Evolutionary conservation across 2,888 invertebrate genomes (phyloP).

Genomic region (Pardosa pseudoannulata): DNA sequence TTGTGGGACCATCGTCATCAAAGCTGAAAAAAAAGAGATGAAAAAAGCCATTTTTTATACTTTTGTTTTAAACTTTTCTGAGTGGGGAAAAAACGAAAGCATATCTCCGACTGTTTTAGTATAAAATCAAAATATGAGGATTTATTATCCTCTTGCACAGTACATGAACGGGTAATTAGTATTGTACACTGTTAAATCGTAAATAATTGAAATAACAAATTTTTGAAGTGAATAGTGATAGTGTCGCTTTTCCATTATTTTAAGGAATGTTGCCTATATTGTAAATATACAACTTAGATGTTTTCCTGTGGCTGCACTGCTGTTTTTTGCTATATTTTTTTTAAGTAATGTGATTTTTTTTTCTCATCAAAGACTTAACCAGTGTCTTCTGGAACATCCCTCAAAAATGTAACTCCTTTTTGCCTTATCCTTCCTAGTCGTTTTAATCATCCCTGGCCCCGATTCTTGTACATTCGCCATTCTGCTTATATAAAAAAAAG

Average conservation of each 20-base stretch:
- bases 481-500: constrained; percentile 5
- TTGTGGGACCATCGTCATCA: constrained; percentile 65
- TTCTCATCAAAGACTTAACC: constrained; percentile 31
- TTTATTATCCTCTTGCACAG: constrained; percentile 64
- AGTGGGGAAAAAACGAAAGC: constrained; percentile 64
- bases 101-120: constrained; percentile 68
- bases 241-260: constrained; percentile 69
- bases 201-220: constrained; percentile 39
- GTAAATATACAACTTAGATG: constrained; percentile 71
- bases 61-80: constrained; percentile 60
- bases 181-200: constrained; percentile 70
- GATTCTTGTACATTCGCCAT: constrained; percentile 20
- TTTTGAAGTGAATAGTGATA: constrained; percentile 65
- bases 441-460: constrained; percentile 17
- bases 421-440: constrained; percentile 52
- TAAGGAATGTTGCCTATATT: constrained; percentile 71
- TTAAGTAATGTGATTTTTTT: constrained; percentile 56
- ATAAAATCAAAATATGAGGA: constrained; percentile 71
- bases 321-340: constrained; percentile 45
- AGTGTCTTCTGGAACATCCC: constrained; percentile 26
- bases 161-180: constrained; percentile 72
- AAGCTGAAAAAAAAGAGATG: constrained; percentile 4
- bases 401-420: constrained; percentile 1
- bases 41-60: constrained; percentile 1
- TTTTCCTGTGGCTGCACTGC: constrained; percentile 66